Conservation (phyloP, 2,797 vertebrate genomes). For the Huso huso region DNA sequence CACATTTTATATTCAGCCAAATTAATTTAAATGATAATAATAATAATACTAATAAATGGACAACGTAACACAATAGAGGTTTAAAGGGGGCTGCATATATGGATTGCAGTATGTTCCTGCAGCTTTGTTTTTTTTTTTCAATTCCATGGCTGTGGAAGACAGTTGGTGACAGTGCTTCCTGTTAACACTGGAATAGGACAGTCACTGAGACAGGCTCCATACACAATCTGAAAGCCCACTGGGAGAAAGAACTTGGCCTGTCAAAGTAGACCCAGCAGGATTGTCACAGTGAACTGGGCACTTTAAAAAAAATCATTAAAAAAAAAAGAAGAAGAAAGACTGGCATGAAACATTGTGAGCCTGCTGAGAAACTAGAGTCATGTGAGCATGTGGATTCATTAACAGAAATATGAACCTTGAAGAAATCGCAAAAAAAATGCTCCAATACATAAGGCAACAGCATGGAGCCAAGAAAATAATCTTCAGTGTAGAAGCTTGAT, state of each 20-base stretch:
- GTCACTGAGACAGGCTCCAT: neutral
- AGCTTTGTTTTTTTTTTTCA: neutral
- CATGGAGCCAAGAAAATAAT: no score
- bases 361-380: neutral
- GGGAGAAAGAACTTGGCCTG: conserved; percentile 1
- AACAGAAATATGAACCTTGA: neutral
- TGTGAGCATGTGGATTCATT: neutral
- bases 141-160: neutral
- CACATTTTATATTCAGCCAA: no score
- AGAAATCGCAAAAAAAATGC: no score
- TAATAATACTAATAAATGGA: no score
- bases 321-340: neutral
- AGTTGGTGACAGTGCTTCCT: neutral
- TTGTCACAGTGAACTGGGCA: neutral
- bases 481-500: no score
- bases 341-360: neutral
- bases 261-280: neutral
- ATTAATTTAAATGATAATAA: no score
- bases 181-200: neutral
- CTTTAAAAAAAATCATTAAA: neutral
- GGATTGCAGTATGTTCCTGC: neutral
- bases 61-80: no score
- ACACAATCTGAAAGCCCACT: neutral
- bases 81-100: no score
- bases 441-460: no score